Conservation (phyloP, 2,888 invertebrate species). For the Sesia apiformis region DNA sequence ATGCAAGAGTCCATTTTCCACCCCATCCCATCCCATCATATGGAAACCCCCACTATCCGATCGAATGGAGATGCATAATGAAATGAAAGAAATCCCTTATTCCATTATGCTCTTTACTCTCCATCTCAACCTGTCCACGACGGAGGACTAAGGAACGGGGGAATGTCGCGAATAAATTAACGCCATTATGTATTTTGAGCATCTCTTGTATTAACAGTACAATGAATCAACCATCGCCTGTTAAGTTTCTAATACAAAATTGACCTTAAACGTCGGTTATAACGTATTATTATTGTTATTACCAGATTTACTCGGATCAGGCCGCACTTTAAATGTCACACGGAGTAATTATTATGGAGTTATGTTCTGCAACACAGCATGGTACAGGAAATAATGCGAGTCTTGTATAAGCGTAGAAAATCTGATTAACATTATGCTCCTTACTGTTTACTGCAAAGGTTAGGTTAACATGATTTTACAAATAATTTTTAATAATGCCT, state of each 20-base stretch:
- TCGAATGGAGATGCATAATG: no score
- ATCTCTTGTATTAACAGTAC: no score
- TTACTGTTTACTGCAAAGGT: neutral
- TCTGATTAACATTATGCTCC: neutral
- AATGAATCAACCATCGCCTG: neutral
- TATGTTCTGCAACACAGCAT: slow-evolving; percentile 4
- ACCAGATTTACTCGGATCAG: slow-evolving; percentile 25
- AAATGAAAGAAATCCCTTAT: no score
- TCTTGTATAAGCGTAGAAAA: neutral
- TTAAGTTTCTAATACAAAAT: neutral
- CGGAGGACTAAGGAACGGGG: no score
- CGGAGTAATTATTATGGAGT: slow-evolving; percentile 1
- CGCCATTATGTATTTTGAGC: no score
- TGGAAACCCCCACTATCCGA: no score
- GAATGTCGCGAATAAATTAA: no score
- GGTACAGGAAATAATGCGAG: slow-evolving; percentile 15
- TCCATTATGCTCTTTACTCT: no score
- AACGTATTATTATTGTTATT: slow-evolving; percentile 25
- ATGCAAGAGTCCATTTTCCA: no score
- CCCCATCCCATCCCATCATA: no score
- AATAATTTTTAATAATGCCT: neutral
- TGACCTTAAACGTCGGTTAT: neutral
- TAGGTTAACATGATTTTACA: neutral
- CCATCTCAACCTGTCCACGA: no score
- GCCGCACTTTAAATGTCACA: slow-evolving; percentile 23